Percentiles rank a stretch among this genome's conserved stretches.
Evolutionary conservation across 2,888 invertebrate genomes (phyloP).

Genomic region (Pyrocoelia pectoralis): DNA sequence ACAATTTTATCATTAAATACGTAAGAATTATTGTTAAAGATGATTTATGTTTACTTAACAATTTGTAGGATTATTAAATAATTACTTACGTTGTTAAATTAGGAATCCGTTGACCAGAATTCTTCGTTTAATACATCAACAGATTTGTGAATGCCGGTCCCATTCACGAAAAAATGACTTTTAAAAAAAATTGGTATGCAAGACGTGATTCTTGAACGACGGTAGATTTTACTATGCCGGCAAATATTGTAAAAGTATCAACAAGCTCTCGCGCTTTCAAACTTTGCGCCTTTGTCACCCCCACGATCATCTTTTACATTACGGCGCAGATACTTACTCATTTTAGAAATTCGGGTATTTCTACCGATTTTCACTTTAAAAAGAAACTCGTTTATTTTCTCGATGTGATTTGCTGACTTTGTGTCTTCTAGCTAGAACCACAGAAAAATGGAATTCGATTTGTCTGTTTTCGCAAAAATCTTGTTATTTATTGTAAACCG

Average conservation of each 20-base stretch:
- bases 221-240: constrained; percentile 35
- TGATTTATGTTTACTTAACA: too few species aligned
- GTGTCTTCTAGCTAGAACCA: too few species aligned
- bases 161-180: too few species aligned
- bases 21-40: too few species aligned
- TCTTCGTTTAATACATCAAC: neutral
- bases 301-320: constrained; percentile 28
- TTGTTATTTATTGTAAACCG: too few species aligned
- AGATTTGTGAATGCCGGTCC: too few species aligned
- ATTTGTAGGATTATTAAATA: neutral
- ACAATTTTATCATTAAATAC: constrained; percentile 26
- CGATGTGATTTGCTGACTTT: too few species aligned
- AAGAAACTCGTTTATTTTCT: neutral
- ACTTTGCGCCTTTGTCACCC: constrained; percentile 36
- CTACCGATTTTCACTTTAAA: neutral
- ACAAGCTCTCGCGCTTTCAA: constrained; percentile 36
- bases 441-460: too few species aligned
- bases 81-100: neutral
- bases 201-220: constrained; percentile 28
- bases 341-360: neutral
- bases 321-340: constrained; percentile 19
- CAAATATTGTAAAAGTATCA: constrained; percentile 30
- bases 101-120: neutral
- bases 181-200: neutral
- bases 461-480: too few species aligned